These are phyloP conservation scores for Diaprepes abbreviatus DNA, from an alignment of 2,888 invertebrate species.

Conservation along the genomic window DNA sequence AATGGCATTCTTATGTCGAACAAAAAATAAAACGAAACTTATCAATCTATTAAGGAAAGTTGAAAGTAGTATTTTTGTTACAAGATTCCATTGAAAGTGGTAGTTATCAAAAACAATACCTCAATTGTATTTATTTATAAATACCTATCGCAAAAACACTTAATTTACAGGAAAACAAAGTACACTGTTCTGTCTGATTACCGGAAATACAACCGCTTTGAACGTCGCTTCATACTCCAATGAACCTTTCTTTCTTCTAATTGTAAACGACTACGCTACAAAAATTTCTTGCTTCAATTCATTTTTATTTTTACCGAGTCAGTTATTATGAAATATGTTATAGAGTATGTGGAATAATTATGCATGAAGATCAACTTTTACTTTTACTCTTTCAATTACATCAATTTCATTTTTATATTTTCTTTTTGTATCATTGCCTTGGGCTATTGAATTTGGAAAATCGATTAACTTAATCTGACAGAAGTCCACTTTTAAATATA, in stretches of 20 bases:
- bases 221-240: neutral
- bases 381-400: neutral
- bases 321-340: neutral
- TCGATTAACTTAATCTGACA: neutral
- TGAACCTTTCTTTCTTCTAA: constrained; percentile 18
- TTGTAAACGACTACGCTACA: neutral
- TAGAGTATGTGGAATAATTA: too few relatives aligned
- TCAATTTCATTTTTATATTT: neutral
- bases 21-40: too few relatives aligned
- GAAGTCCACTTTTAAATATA: neutral
- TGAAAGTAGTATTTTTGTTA: neutral
- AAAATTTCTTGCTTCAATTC: constrained; percentile 8
- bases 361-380: constrained; percentile 11
- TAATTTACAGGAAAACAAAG: constrained; percentile 22
- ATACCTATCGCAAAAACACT: neutral
- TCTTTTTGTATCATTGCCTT: neutral
- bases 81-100: neutral
- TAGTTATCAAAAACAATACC: neutral
- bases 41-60: neutral
- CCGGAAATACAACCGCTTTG: constrained; percentile 1
- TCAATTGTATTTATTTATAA: neutral
- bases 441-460: neutral
- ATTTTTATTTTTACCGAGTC: neutral
- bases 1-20: too few relatives aligned
- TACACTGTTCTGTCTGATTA: constrained; percentile 8